Percentiles rank a stretch among this genome's conserved stretches.
Conservation (phyloP, 2,888 invertebrate species). For the Nomada fucata region DNA sequence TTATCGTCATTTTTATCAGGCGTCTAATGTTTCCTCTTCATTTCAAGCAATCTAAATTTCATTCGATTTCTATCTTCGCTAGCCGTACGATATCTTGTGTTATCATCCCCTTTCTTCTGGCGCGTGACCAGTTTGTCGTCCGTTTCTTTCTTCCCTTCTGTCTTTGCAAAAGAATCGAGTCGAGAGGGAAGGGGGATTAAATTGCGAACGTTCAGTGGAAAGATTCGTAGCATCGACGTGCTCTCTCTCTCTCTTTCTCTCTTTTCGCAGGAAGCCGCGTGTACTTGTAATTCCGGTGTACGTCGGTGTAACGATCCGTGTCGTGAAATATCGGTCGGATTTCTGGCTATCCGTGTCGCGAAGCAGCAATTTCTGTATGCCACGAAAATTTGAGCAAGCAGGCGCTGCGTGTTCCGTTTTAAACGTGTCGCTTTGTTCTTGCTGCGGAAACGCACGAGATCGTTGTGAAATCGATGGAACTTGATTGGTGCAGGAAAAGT, state of each 20-base stretch:
- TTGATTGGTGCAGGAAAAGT: conserved; percentile 35
- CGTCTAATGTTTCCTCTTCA: too few relatives aligned
- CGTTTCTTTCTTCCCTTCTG: too few relatives aligned
- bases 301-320: conserved; percentile 28
- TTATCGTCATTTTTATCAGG: too few relatives aligned
- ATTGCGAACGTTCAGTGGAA: conserved; percentile 23
- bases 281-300: conserved; percentile 46
- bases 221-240: conserved; percentile 37
- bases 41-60: too few relatives aligned
- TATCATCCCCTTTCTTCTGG: too few relatives aligned
- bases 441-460: background rate
- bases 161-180: too few relatives aligned
- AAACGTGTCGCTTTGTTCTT: conserved; percentile 44
- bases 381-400: conserved; percentile 75
- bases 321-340: conserved; percentile 64
- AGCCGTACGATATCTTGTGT: too few relatives aligned
- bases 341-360: conserved; percentile 32
- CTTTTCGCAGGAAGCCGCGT: conserved; percentile 29
- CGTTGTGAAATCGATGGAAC: conserved; percentile 41
- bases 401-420: conserved; percentile 74
- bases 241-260: conserved; percentile 4
- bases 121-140: too few relatives aligned
- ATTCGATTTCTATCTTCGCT: too few relatives aligned
- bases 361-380: conserved; percentile 58
- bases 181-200: conserved; percentile 2